These are phyloP conservation scores for Oreortyx pictus DNA, from an alignment of 2,797 vertebrate genomes.

Conservation along the genomic window DNA sequence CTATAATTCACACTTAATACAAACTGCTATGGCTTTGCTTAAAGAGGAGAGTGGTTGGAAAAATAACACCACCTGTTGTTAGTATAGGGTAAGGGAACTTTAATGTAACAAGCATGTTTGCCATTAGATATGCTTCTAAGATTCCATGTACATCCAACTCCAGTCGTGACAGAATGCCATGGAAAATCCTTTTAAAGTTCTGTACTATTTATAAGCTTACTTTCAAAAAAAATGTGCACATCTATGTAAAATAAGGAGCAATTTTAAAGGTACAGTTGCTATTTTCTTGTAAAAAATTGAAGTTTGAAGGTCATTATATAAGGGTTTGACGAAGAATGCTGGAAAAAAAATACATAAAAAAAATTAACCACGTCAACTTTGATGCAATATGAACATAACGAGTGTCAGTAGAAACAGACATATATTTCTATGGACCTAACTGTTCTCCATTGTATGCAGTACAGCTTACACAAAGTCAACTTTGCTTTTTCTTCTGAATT, in stretches of 20 bases:
- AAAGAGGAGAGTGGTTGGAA: neutral
- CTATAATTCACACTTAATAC: neutral
- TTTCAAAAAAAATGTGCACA: neutral
- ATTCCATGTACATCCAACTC: neutral
- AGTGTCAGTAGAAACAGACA: neutral
- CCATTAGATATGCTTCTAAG: neutral
- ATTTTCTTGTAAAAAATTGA: neutral
- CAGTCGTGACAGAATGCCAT: neutral
- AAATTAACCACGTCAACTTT: neutral
- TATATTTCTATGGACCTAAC: neutral
- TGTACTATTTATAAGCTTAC: neutral
- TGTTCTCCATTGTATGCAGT: neutral
- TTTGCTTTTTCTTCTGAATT: constrained; percentile 10
- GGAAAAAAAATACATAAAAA: neutral
- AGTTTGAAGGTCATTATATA: neutral
- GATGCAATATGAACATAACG: neutral
- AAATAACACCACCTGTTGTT: neutral
- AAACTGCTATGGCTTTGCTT: neutral
- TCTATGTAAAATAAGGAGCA: neutral
- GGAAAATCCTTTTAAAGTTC: constrained; percentile 18
- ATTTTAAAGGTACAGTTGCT: neutral
- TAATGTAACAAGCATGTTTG: neutral
- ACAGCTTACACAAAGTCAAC: neutral
- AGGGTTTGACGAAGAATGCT: neutral
- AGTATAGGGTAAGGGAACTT: neutral